Conservation (phyloP, 2,113 vertebrate genomes). For the Holacanthus passer region DNA sequence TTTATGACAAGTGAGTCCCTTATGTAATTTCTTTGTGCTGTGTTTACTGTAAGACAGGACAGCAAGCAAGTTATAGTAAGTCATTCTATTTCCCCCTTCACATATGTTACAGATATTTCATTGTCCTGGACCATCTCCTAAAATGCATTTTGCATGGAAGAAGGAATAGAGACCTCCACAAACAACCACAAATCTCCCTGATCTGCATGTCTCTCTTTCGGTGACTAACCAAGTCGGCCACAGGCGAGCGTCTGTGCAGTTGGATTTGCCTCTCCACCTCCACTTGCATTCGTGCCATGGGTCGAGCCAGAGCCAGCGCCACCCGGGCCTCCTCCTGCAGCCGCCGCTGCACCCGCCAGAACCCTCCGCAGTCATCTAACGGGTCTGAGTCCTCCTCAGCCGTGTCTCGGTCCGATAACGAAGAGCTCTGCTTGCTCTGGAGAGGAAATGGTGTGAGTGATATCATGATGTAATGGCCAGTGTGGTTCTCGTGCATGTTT, state of each 20-base stretch:
- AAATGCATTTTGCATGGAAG: neutral
- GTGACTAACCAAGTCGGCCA: conserved; percentile 93
- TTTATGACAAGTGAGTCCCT: conserved; percentile 28
- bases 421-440: conserved; percentile 98
- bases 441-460: conserved; percentile 3
- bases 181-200: neutral
- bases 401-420: conserved; percentile 95
- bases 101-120: neutral
- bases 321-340: conserved; percentile 97
- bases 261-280: conserved; percentile 96
- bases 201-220: neutral
- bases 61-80: conserved; percentile 1
- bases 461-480: neutral
- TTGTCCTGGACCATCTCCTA: neutral
- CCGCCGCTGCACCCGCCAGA: conserved; percentile 94
- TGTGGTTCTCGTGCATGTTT: neutral
- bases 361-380: conserved; percentile 95
- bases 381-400: conserved; percentile 96
- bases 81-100: neutral
- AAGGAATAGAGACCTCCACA: neutral
- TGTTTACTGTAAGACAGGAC: conserved; percentile 38
- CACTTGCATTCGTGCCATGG: conserved; percentile 99
- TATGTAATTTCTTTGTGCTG: conserved; percentile 3
- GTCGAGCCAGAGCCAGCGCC: conserved; percentile 95
- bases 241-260: conserved; percentile 95